phyloP scores from a whole-genome alignment of 2,113 vertebrate genomes.

The Gallinago undulata region DNA sequence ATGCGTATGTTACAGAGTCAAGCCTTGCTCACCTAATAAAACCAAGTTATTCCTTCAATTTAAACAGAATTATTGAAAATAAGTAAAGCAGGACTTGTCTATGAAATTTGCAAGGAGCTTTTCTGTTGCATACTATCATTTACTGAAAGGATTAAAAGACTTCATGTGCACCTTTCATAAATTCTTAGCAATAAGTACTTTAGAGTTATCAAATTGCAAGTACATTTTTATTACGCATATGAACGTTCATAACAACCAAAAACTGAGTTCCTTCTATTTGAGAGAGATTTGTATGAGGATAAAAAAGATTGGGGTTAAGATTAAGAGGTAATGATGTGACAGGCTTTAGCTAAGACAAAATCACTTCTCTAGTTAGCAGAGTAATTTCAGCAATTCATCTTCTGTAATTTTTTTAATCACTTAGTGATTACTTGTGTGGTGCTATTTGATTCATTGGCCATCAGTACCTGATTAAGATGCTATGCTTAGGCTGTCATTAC shows the following conservation, averaged over 20 bases:
- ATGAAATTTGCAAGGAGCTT: background rate
- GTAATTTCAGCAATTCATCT: conserved; percentile 75
- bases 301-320: conserved; percentile 25
- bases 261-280: background rate
- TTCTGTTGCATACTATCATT: background rate
- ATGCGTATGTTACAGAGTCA: background rate
- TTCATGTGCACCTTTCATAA: background rate
- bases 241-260: background rate
- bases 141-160: background rate
- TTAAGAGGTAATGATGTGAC: conserved; percentile 14
- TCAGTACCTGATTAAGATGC: conserved; percentile 76
- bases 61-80: background rate
- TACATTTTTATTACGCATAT: background rate
- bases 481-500: conserved; percentile 80
- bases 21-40: background rate
- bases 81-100: background rate
- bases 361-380: conserved; percentile 52
- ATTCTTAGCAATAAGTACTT: background rate
- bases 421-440: conserved; percentile 78
- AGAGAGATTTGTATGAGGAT: conserved; percentile 34
- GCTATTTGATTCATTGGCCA: conserved; percentile 83
- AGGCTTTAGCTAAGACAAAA: conserved; percentile 55
- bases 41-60: background rate
- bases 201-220: background rate
- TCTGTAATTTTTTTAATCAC: conserved; percentile 81